A percentile compares a stretch with the other conserved stretches of the same genome.
Evolutionary conservation across 1,140 invertebrate species (phyloP).

Genomic region (Antheraea mylitta): DNA sequence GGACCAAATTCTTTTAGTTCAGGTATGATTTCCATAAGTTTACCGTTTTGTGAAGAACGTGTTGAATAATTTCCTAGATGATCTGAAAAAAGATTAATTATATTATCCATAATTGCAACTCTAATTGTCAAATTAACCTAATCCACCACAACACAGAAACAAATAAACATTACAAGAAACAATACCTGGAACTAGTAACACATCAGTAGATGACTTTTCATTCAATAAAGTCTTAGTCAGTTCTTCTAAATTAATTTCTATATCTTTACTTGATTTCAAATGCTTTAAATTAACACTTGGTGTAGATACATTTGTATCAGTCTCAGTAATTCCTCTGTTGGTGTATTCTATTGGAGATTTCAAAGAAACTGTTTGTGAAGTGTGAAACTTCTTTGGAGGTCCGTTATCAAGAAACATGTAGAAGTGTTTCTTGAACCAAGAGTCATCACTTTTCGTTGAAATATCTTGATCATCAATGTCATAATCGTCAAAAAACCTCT

Average conservation of each 20-base stretch:
- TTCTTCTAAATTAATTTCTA: constrained; percentile 19
- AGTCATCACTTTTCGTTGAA: constrained; percentile 60
- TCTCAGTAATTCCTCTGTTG: background rate
- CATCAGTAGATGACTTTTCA: background rate
- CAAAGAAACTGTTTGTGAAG: constrained; percentile 44
- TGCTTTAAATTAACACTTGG: background rate
- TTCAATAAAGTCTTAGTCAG: constrained; percentile 9
- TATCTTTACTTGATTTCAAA: background rate
- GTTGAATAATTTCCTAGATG: background rate
- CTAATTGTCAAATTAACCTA: too few relatives aligned
- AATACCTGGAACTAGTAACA: background rate
- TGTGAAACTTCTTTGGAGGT: constrained; percentile 55
- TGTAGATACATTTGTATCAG: background rate
- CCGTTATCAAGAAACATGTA: constrained; percentile 56
- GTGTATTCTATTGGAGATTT: constrained; percentile 26
- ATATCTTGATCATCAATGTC: constrained; percentile 61
- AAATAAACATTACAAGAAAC: background rate
- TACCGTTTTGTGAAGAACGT: background rate
- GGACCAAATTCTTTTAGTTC: background rate
- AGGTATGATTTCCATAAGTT: background rate
- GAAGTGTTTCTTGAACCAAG: constrained; percentile 68
- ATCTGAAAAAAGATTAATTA: background rate
- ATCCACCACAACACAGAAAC: too few relatives aligned
- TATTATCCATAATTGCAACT: too few relatives aligned
- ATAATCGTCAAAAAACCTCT: constrained; percentile 45